Evolutionary conservation across 1,140 invertebrate species (phyloP).

Genomic region (Periplaneta americana): DNA sequence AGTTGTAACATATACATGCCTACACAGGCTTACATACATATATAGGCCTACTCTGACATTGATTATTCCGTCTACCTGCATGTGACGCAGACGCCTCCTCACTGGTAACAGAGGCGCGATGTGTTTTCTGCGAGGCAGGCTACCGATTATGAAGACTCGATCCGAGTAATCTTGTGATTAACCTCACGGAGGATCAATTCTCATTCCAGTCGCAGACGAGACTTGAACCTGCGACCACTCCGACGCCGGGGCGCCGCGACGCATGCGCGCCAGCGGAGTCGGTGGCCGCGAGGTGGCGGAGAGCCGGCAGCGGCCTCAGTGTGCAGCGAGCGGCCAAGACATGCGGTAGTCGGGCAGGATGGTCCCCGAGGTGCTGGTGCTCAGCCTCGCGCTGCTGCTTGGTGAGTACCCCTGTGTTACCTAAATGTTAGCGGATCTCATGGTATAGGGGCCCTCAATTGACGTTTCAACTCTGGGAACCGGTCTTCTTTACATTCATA

Average conservation of each 20-base stretch:
- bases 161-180: neutral
- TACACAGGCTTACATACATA: no score
- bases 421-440: no score
- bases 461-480: no score
- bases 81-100: no score
- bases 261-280: neutral
- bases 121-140: no score
- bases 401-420: no score
- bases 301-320: neutral
- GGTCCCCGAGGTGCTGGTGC: neutral
- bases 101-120: no score
- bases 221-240: neutral
- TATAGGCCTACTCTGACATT: no score
- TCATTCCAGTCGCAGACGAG: neutral
- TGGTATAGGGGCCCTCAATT: no score
- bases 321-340: neutral
- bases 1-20: no score
- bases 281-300: neutral
- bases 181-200: neutral
- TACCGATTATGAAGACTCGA: neutral
- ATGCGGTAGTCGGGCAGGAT: neutral
- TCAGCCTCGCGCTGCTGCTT: neutral
- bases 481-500: no score
- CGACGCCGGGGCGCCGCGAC: neutral
- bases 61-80: no score